Evolutionary conservation across 2,113 vertebrate genomes (phyloP).

Genomic region (Tetrax tetrax): DNA sequence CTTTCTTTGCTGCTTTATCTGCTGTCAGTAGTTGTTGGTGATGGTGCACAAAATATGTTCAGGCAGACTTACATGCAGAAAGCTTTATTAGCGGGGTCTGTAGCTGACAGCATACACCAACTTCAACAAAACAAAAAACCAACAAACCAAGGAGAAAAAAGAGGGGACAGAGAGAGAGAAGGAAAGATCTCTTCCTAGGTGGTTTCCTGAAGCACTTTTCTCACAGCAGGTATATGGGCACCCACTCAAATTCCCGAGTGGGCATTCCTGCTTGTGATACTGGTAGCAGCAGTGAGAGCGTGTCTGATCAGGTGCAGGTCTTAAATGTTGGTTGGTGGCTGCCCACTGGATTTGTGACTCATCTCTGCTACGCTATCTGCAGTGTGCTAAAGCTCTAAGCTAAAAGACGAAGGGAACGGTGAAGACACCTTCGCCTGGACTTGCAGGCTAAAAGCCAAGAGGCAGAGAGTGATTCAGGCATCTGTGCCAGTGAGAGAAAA

Average conservation of each 20-base stretch:
- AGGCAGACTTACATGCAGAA: fast-evolving
- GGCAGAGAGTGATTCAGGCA: neutral
- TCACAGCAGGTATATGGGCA: neutral
- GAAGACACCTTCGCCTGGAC: neutral
- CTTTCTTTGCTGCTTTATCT: neutral
- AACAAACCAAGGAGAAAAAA: neutral
- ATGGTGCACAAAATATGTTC: neutral
- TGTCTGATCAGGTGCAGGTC: neutral
- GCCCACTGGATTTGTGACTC: neutral
- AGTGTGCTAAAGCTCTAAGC: neutral
- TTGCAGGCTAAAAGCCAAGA: neutral
- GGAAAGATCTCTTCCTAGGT: neutral
- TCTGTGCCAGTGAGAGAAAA: neutral
- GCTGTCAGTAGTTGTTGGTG: neutral
- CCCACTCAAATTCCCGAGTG: neutral
- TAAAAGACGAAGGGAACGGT: neutral
- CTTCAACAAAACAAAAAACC: neutral
- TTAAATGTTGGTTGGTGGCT: neutral
- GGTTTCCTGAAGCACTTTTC: neutral
- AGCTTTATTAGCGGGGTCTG: neutral
- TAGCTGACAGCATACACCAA: neutral
- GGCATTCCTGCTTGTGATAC: neutral
- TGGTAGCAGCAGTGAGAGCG: neutral
- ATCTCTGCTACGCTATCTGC: fast-evolving
- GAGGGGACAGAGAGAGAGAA: too few species aligned